phyloP scores from a whole-genome alignment of 2,113 vertebrate genomes.

The Oryzias celebensis region DNA sequence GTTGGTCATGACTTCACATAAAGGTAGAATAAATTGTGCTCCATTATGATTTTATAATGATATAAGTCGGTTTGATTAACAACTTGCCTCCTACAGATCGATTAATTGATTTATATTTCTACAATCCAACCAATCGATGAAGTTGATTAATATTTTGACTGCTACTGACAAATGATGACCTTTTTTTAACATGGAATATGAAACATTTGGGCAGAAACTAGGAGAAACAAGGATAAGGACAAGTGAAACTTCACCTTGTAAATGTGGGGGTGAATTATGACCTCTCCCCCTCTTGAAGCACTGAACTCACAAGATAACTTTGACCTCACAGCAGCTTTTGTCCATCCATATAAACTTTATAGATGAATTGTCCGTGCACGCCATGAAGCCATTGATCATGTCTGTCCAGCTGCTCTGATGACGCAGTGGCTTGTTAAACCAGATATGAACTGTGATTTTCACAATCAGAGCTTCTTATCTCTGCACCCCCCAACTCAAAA shows the following conservation, averaged over 20 bases:
- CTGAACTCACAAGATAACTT: slow-evolving; percentile 67
- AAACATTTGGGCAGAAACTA: too few relatives aligned
- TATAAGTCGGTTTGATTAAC: too few relatives aligned
- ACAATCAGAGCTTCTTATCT: slow-evolving; percentile 49
- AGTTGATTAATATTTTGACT: too few relatives aligned
- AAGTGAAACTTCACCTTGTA: slow-evolving; percentile 10
- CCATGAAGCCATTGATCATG: slow-evolving; percentile 62
- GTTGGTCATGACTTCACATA: too few relatives aligned
- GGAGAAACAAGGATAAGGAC: slow-evolving; percentile 11
- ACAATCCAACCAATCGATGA: too few relatives aligned
- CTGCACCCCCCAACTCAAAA: slow-evolving; percentile 10
- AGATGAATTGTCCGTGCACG: slow-evolving; percentile 67
- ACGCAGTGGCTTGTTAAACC: slow-evolving; percentile 63
- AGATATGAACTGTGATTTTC: slow-evolving; percentile 55
- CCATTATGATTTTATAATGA: too few relatives aligned
- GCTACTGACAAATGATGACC: too few relatives aligned
- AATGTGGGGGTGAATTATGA: slow-evolving; percentile 8
- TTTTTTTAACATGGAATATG: too few relatives aligned
- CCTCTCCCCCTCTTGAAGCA: slow-evolving; percentile 29
- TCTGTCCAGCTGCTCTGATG: slow-evolving; percentile 42
- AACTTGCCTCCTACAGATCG: too few relatives aligned
- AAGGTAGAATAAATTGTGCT: too few relatives aligned
- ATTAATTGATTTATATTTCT: too few relatives aligned
- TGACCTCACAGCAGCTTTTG: slow-evolving; percentile 66
- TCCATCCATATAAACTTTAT: slow-evolving; percentile 64